These are phyloP conservation scores for Natrix natrix DNA, from an alignment of 2,797 vertebrate species.

Conservation along the genomic window DNA sequence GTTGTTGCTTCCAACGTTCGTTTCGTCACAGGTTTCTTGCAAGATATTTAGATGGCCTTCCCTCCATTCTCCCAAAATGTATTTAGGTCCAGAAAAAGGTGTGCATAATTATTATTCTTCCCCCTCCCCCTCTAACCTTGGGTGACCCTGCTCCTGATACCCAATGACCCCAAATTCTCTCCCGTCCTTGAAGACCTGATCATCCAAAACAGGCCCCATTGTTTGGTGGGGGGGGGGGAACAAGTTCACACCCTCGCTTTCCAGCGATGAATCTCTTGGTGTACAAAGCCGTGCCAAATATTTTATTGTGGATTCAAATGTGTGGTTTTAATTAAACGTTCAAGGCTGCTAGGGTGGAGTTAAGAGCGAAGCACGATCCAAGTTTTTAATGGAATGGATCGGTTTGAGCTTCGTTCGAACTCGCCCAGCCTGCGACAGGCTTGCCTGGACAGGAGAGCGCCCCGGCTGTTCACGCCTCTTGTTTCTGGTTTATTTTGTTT, in stretches of 20 bases:
- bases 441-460: slow-evolving; percentile 24
- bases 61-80: not conserved
- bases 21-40: not conserved
- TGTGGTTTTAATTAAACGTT: not conserved
- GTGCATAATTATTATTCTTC: not conserved
- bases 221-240: not conserved
- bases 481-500: not conserved
- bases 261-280: not conserved
- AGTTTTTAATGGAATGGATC: not conserved
- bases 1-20: not conserved
- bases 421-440: not conserved
- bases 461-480: not conserved
- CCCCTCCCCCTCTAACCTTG: not conserved
- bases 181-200: not conserved
- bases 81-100: not conserved
- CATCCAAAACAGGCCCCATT: not conserved
- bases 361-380: not conserved
- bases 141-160: not conserved
- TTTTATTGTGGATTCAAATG: not conserved
- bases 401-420: slow-evolving; percentile 4
- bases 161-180: not conserved
- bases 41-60: not conserved
- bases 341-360: not conserved
- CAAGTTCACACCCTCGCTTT: not conserved
- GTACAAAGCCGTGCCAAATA: not conserved